Conservation (phyloP, 2,888 invertebrate genomes). For the Tetheella fluctuosa region DNA sequence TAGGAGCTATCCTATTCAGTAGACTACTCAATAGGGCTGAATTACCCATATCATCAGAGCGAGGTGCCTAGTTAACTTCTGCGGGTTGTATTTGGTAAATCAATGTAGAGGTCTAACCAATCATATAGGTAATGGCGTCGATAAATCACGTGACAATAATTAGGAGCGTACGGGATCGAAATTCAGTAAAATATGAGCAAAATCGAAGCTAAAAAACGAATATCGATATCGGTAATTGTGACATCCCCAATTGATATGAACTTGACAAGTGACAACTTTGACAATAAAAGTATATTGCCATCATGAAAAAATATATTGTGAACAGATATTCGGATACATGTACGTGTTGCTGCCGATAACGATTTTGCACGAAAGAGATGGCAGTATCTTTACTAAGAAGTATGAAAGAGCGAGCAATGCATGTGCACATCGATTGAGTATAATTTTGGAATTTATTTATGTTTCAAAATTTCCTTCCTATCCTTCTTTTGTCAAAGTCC, state of each 20-base stretch:
- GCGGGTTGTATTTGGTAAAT: too few relatives aligned
- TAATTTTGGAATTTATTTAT: neutral
- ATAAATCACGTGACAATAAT: too few relatives aligned
- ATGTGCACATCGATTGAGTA: neutral
- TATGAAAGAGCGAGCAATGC: neutral
- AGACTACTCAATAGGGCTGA: too few relatives aligned
- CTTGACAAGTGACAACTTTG: neutral
- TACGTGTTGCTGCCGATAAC: neutral
- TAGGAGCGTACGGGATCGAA: too few relatives aligned
- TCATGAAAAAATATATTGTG: neutral
- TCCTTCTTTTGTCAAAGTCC: constrained; percentile 26
- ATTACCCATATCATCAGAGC: too few relatives aligned
- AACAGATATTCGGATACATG: constrained; percentile 4
- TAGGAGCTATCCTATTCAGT: too few relatives aligned
- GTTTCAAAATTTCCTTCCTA: constrained; percentile 4
- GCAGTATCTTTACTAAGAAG: neutral
- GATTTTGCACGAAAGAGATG: constrained; percentile 5
- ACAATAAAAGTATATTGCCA: neutral
- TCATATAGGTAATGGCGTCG: too few relatives aligned
- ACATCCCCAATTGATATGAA: neutral
- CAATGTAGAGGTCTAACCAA: too few relatives aligned
- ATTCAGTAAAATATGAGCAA: too few relatives aligned
- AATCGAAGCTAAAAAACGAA: too few relatives aligned
- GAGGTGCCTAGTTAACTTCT: too few relatives aligned
- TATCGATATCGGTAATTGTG: neutral